Base-by-base conservation (phyloP, 1,140 invertebrate species). In the Tetragonula clypearis region DNA sequence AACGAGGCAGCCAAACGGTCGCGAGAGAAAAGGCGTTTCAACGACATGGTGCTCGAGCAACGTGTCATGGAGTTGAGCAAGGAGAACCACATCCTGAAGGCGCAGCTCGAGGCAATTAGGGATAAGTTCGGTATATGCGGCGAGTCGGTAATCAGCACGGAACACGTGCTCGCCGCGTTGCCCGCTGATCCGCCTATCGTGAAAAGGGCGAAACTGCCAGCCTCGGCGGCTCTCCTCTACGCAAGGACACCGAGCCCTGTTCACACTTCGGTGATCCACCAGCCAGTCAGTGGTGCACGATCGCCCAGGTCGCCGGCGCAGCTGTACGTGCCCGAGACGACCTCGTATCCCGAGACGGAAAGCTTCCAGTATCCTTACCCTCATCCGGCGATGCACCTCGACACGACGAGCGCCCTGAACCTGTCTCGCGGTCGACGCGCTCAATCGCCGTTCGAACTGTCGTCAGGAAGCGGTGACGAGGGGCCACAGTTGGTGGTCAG, bases 1-100 rank as follows among this genome's bases (percentile, higher is more conserved):
- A 99, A 99, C 94, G 99, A 99, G 94, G 98, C 99, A 0, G 99
- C 98, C 53, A 98, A 99, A 92, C 95, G 98, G 11, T 99, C 98
- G 4, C 96, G 99, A 1, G 99, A 99, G 94, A 99, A 99, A 95
- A 96, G 99, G 26, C 96, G 99, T 19, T 97, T 99, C 95, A 99
- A 99, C 93, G 99, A 99, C 94, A 98, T 99, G 98, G 98, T 99
- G 0, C 95, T 99, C 17, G 98, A 99, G 93, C 98, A 98, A 89
- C 95, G 98, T 58, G 99, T 99, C 23, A 97, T 99, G 76, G 98
- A 99, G 93, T 95, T 99, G 11, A 98, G 98, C 88, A 98, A 99
- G 93, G 98, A 99, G 93, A 99, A 99, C 92, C 97, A 98, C 92
- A 97, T 99, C 21, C 95, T 99, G 0, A 98, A 98, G 94, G 98